Conservation (phyloP, 2,113 vertebrate genomes). For the Zeus faber region DNA sequence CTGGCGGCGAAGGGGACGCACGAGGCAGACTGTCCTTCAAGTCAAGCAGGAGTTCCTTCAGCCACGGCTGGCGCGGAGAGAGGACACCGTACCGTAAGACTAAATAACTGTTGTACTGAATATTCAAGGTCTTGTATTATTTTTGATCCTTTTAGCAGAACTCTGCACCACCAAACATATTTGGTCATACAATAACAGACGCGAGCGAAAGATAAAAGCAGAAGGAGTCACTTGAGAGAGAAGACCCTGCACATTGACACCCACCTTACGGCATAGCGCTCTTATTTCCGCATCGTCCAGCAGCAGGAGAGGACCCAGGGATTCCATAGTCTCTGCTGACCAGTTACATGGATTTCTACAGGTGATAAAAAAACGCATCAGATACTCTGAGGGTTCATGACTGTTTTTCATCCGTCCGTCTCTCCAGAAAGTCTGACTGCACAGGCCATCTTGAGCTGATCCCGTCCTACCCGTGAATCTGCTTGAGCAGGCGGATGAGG, state of each 20-base stretch:
- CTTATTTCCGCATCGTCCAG: constrained; percentile 38
- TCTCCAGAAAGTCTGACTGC: not conserved
- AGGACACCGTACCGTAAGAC: too few relatives aligned
- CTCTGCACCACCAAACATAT: too few relatives aligned
- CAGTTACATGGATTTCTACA: constrained; percentile 63
- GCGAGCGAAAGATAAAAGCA: too few relatives aligned
- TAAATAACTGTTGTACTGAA: too few relatives aligned
- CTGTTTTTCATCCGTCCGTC: not conserved
- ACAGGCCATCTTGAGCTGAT: not conserved
- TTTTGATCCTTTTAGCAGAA: too few relatives aligned
- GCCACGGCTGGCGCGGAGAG: constrained; percentile 49
- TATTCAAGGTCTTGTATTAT: too few relatives aligned
- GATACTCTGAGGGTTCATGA: not conserved
- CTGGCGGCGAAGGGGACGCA: not conserved
- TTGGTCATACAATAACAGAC: too few relatives aligned
- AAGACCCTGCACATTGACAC: not conserved
- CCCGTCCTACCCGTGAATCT: constrained; percentile 60
- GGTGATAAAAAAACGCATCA: constrained; percentile 6
- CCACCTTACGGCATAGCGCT: constrained; percentile 58
- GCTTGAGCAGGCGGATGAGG: constrained; percentile 46
- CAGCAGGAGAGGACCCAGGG: constrained; percentile 53
- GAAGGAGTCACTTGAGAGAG: not conserved
- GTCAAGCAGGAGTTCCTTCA: constrained; percentile 52
- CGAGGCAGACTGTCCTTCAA: constrained; percentile 24
- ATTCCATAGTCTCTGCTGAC: constrained; percentile 50